These are phyloP conservation scores for Ellobius talpinus DNA, from an alignment of 2,113 vertebrate genomes.

Conservation along the genomic window DNA sequence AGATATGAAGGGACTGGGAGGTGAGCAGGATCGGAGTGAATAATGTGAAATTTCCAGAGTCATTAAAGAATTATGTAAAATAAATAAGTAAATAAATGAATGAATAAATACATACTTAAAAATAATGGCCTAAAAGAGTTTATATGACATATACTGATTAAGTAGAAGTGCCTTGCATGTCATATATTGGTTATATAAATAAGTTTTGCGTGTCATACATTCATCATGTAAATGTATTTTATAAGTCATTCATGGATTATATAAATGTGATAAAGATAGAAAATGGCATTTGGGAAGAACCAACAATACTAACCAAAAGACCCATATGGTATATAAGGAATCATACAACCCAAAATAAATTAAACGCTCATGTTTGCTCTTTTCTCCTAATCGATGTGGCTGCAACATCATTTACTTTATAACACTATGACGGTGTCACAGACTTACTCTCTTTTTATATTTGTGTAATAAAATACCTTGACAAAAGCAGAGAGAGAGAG, in stretches of 20 bases:
- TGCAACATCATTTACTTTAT: background rate
- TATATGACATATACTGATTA: background rate
- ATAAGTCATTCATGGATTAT: constrained; percentile 1
- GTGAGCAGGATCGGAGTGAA: background rate
- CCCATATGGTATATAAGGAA: background rate
- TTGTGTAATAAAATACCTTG: background rate
- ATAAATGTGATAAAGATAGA: background rate
- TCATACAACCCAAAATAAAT: background rate
- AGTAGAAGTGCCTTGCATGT: background rate
- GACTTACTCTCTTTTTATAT: background rate
- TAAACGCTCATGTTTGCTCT: background rate
- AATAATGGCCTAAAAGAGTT: background rate
- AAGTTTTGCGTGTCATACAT: background rate
- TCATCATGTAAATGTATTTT: background rate
- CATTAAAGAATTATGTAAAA: background rate
- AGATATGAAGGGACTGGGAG: background rate
- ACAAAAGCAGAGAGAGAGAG: no score
- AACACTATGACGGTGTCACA: background rate
- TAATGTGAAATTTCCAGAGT: background rate
- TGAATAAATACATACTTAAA: background rate
- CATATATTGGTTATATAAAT: background rate
- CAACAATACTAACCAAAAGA: accelerated
- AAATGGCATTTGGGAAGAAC: background rate
- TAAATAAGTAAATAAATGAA: background rate
- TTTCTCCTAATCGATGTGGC: background rate